These are phyloP conservation scores for Felis chaus DNA, from an alignment of 2,113 vertebrate genomes.

Conservation along the genomic window DNA sequence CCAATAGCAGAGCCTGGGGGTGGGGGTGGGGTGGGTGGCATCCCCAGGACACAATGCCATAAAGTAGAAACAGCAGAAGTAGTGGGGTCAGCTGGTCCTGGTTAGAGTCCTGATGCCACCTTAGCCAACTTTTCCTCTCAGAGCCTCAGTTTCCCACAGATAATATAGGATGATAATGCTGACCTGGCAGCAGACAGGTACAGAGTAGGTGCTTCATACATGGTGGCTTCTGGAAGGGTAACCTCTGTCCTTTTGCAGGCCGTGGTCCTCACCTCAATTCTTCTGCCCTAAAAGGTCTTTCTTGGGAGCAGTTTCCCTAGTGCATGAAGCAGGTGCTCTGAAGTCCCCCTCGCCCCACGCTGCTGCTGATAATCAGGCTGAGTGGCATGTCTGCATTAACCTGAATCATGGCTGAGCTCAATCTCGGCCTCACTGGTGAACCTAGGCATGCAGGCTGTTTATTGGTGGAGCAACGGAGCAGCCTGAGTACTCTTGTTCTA, in stretches of 20 bases:
- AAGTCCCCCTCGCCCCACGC: fast-evolving
- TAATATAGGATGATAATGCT: neutral
- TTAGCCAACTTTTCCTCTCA: neutral
- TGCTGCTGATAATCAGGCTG: neutral
- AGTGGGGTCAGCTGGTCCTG: neutral
- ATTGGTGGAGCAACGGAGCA: neutral
- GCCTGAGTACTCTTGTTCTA: conserved; percentile 58
- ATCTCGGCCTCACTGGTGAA: conserved; percentile 35
- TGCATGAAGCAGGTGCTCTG: neutral
- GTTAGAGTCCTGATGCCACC: neutral
- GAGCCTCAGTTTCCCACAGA: neutral
- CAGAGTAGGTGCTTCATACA: neutral
- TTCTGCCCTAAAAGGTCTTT: neutral
- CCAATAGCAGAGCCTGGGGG: neutral
- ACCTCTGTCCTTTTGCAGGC: neutral
- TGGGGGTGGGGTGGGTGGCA: no score
- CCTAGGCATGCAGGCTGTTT: conserved; percentile 14
- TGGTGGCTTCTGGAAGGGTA: neutral
- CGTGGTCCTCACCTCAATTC: neutral
- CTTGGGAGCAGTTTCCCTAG: neutral
- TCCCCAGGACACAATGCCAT: neutral
- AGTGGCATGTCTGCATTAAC: neutral
- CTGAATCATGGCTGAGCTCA: neutral
- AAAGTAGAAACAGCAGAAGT: neutral
- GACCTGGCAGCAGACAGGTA: neutral